A percentile compares a stretch with the other conserved stretches of the same genome.
These are phyloP conservation scores for Notodonta dromedarius DNA, from an alignment of 2,888 invertebrate species.

Conservation along the genomic window DNA sequence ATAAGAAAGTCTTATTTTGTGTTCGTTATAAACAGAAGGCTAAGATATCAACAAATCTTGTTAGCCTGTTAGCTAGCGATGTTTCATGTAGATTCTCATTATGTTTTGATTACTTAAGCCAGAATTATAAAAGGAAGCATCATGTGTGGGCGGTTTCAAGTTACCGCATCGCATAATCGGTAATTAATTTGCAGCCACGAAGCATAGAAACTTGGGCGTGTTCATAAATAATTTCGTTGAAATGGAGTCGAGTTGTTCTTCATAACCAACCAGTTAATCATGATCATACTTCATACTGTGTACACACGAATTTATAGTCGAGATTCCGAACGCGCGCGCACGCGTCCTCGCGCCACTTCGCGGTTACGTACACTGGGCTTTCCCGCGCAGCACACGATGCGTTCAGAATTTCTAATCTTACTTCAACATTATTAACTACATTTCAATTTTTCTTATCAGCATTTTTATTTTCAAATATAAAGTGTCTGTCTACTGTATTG, in stretches of 20 bases:
- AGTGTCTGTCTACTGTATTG: no score
- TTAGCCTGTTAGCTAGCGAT: no score
- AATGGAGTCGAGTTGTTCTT: slow-evolving; percentile 11
- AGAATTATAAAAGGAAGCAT: not conserved
- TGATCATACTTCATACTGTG: slow-evolving; percentile 9
- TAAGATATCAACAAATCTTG: no score
- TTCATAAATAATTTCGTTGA: not conserved
- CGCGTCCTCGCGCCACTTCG: slow-evolving; percentile 65
- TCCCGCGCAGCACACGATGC: slow-evolving; percentile 42
- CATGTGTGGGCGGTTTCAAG: not conserved
- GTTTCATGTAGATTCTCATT: no score
- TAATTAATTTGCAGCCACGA: not conserved
- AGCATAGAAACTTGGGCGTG: not conserved
- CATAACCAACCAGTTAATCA: slow-evolving; percentile 28
- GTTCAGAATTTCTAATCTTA: slow-evolving; percentile 28
- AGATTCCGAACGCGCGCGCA: slow-evolving; percentile 47
- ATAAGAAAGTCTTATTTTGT: no score
- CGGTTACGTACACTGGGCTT: slow-evolving; percentile 50
- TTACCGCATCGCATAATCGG: not conserved
- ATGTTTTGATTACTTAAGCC: no score
- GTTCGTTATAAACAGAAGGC: no score
- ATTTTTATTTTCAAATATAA: no score
- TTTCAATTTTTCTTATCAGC: no score
- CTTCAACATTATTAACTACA: slow-evolving; percentile 12
- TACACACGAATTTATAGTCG: slow-evolving; percentile 34